These are phyloP conservation scores for Alethe diademata DNA, from an alignment of 2,113 vertebrate species.

Conservation along the genomic window DNA sequence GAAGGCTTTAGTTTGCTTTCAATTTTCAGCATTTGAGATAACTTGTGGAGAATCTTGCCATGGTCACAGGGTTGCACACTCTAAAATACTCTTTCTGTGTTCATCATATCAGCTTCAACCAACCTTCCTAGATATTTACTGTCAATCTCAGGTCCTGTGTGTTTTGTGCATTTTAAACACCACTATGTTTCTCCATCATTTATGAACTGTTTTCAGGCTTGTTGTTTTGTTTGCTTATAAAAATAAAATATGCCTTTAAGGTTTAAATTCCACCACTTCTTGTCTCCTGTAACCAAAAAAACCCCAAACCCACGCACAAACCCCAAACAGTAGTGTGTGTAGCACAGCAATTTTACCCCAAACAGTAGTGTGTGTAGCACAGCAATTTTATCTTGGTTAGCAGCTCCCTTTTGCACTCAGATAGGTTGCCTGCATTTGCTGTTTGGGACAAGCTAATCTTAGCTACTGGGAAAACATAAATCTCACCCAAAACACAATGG, in stretches of 20 bases:
- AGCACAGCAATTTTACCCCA: not conserved
- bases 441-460: not conserved
- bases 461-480: not conserved
- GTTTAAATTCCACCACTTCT: not conserved
- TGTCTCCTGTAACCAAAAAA: not conserved
- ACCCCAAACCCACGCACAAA: accelerated
- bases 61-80: not conserved
- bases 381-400: not conserved
- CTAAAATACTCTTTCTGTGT: not conserved
- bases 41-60: not conserved
- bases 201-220: not conserved
- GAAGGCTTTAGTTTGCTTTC: not conserved
- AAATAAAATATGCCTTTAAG: not conserved
- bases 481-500: not conserved
- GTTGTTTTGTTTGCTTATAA: not conserved
- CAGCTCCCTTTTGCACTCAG: not conserved
- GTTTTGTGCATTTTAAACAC: not conserved
- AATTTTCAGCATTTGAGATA: not conserved
- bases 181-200: not conserved
- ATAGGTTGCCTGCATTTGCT: not conserved
- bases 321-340: not conserved
- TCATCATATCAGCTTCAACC: not conserved
- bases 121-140: not conserved
- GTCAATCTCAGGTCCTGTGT: not conserved
- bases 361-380: not conserved